Conservation (phyloP, 2,113 vertebrate genomes). For the Leucopternis melanops region DNA sequence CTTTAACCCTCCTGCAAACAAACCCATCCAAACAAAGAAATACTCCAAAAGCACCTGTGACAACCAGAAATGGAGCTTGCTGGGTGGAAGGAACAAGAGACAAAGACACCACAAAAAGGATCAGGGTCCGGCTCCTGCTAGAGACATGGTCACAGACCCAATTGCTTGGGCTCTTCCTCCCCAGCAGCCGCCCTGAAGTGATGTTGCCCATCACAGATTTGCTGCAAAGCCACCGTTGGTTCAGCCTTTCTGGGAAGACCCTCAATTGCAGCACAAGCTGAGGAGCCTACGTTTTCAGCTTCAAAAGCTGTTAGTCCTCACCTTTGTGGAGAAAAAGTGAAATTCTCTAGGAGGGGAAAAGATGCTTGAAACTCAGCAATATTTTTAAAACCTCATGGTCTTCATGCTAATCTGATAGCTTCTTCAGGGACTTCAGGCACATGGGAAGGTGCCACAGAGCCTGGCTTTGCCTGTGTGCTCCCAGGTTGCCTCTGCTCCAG, state of each 20-base stretch:
- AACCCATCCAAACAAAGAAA: neutral
- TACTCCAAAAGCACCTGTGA: neutral
- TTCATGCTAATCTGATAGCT: neutral
- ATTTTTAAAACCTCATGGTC: neutral
- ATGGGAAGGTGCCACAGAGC: neutral
- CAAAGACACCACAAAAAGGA: neutral
- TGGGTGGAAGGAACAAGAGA: neutral
- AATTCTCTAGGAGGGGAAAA: neutral
- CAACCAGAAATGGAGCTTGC: accelerated
- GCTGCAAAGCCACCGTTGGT: neutral
- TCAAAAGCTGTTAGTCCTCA: neutral
- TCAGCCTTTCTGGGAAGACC: neutral
- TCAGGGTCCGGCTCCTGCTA: neutral
- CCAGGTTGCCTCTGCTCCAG: neutral
- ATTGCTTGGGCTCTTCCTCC: neutral
- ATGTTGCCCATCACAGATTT: neutral
- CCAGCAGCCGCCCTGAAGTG: neutral
- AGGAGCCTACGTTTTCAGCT: neutral
- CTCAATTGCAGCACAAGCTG: neutral
- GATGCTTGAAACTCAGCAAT: neutral
- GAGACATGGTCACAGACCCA: neutral
- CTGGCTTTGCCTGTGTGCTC: neutral
- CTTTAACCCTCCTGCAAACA: neutral
- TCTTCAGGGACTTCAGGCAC: neutral
- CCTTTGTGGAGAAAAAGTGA: neutral